These are phyloP conservation scores for Microvelia longipes DNA, from an alignment of 1,140 invertebrate genomes.

Conservation along the genomic window DNA sequence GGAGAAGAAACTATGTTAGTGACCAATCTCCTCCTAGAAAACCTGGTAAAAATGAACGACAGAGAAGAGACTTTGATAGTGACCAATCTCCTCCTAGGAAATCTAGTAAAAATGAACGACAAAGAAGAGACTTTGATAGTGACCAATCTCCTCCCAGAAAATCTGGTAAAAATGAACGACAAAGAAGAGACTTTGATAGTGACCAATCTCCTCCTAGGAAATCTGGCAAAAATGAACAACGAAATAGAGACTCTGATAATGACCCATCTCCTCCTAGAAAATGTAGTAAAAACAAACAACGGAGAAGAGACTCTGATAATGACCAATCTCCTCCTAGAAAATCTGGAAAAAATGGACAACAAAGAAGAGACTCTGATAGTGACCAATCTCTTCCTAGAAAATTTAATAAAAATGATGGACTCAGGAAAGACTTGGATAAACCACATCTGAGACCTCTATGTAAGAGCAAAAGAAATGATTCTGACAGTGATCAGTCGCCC, in stretches of 20 bases:
- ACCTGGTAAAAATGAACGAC: slow-evolving; percentile 13
- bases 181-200: not conserved
- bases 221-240: not conserved
- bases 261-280: slow-evolving; percentile 19
- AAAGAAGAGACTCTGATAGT: not conserved
- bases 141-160: slow-evolving; percentile 16
- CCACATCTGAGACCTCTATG: no score
- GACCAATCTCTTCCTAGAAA: no score
- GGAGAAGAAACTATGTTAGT: no score
- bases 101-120: slow-evolving; percentile 19
- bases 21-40: slow-evolving; percentile 10
- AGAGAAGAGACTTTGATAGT: no score
- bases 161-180: slow-evolving; percentile 10
- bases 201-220: not conserved
- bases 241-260: not conserved
- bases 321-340: not conserved
- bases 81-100: no score
- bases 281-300: slow-evolving; percentile 16
- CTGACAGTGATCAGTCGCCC: slow-evolving; percentile 27
- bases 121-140: slow-evolving; percentile 12
- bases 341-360: not conserved
- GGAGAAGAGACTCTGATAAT: no score
- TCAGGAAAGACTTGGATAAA: no score
- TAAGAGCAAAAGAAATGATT: not conserved
- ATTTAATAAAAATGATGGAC: no score